Percentiles rank a stretch among this genome's conserved stretches.
These are phyloP conservation scores for Hybos culiciformis DNA, from an alignment of 2,888 invertebrate species.

Conservation along the genomic window DNA sequence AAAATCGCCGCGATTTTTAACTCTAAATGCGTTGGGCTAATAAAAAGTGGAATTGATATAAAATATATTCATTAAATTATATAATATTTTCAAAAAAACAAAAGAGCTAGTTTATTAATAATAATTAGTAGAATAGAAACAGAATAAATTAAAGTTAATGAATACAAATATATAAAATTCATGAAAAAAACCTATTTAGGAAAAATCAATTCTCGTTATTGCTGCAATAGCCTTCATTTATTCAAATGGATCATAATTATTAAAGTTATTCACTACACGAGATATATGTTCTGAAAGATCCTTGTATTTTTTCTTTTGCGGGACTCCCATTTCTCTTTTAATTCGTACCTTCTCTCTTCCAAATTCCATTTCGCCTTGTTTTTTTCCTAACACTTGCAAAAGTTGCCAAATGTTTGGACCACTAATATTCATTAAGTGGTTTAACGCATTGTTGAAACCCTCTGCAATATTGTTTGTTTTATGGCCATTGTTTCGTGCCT, in stretches of 20 bases:
- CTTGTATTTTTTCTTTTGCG: neutral
- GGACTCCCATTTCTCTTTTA: neutral
- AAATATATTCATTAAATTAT: neutral
- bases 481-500: neutral
- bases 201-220: slow-evolving; percentile 1
- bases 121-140: neutral
- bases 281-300: neutral
- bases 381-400: neutral
- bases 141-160: neutral
- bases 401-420: neutral
- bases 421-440: neutral
- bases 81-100: neutral
- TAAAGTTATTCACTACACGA: neutral
- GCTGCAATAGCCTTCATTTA: neutral
- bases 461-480: slow-evolving; percentile 1
- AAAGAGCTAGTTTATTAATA: neutral
- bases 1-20: neutral
- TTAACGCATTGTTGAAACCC: neutral
- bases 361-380: neutral
- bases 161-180: neutral
- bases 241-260: neutral
- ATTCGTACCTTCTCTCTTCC: neutral
- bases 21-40: too few relatives aligned
- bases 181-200: neutral
- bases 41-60: neutral